Base-by-base conservation (phyloP, 37 sponge, comb jelly and placozoan species). In the Halisarca cf. caerulea region DNA sequence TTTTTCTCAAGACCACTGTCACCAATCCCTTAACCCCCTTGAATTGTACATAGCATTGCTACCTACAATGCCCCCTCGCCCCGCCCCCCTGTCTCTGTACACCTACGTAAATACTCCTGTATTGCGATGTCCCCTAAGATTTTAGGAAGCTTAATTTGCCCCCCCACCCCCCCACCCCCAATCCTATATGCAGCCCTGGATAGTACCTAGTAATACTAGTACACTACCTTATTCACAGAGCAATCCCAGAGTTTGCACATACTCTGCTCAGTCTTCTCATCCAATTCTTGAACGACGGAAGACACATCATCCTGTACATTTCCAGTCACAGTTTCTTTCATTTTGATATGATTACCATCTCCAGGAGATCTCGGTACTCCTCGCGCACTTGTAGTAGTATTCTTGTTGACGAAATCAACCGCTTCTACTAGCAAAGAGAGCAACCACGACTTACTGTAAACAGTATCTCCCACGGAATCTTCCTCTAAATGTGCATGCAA, bases 371-470 rank as follows among this genome's bases (percentile, higher is more conserved):
- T 25, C 28, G 51, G 2, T 11, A 4, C 58, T 9, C 23, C 18
- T 41, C 53, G 3, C 3, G 23, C 58, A 32, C 55, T 17, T 79
- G 58, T 32, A 28, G 25, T 58, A 53, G 68, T 59, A 14, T 80
- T 38, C 35, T 33, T 66, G 45, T 27, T 79, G n/a, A 20, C 43
- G 21, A 0, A 41, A 21, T 47, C 70, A 30, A 28, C 20, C 42
- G 23, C 23, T 61, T 71, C 79, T 66, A 91, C 91, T 11, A 91
- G 75, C 28, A 87, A 24, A 24, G 91, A 91, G 3, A 91, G 84
- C 0, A 84, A 66, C 91, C 91, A 91, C 7, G 91, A 39, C 66
- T 71, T 87, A 74, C 91, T 91, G 82, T 81, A 84, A 24, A 91
- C 78, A 35, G 91, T 91, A 2, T 83, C 91, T 20, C 87, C 88